phyloP scores from a whole-genome alignment of 1,140 invertebrate species.

The Brachionus manjavacas region DNA sequence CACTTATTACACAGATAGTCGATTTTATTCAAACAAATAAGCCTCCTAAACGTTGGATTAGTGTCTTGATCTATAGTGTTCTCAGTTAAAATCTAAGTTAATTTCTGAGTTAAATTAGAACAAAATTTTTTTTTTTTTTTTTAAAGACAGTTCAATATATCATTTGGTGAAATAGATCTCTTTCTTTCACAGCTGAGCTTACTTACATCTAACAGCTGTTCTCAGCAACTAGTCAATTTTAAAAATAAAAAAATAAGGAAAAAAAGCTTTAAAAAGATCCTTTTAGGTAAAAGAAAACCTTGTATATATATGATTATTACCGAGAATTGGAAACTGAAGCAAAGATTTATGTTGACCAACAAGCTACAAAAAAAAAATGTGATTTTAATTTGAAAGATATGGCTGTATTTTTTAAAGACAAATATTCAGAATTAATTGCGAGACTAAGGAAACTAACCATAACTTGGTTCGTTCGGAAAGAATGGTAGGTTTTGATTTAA shows the following conservation, averaged over 20 bases:
- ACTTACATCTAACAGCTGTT: neutral
- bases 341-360: slow-evolving; percentile 4
- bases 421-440: neutral
- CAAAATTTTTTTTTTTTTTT: neutral
- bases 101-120: neutral
- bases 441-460: neutral
- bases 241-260: neutral
- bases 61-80: neutral
- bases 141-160: neutral
- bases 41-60: neutral
- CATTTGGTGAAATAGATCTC: neutral
- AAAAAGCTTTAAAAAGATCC: neutral
- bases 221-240: neutral
- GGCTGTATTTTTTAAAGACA: neutral
- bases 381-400: neutral
- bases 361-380: neutral
- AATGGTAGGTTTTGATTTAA: neutral
- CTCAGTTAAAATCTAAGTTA: neutral
- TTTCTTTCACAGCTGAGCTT: neutral
- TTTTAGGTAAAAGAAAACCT: neutral
- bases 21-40: neutral
- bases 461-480: neutral
- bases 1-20: neutral
- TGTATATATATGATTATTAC: neutral
- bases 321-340: slow-evolving; percentile 8